Conservation (phyloP, 1,140 invertebrate species). For the Lordiphosa stackelbergi region DNA sequence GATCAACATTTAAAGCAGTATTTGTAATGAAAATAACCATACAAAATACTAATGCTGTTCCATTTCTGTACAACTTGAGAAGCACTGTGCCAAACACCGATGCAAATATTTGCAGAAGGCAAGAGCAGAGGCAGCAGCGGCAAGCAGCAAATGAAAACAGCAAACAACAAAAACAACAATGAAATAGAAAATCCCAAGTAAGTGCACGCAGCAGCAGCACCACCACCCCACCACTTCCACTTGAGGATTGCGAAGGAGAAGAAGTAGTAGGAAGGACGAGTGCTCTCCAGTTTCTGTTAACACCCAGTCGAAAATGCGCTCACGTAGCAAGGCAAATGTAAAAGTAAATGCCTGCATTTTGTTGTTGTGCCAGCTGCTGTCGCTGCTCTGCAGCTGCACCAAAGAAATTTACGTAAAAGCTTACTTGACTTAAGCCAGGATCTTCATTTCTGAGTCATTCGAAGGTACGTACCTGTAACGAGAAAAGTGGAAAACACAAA, state of each 20-base stretch:
- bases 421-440: slow-evolving; percentile 37
- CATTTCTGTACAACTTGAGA: slow-evolving; percentile 10
- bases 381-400: neutral
- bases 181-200: slow-evolving; percentile 16
- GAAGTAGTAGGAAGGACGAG: neutral
- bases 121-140: slow-evolving; percentile 1
- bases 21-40: too few species aligned
- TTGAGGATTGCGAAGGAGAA: slow-evolving; percentile 4
- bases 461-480: slow-evolving; percentile 9
- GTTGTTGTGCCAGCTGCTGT: neutral
- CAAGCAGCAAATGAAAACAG: slow-evolving; percentile 42
- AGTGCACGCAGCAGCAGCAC: slow-evolving; percentile 3
- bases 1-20: too few species aligned
- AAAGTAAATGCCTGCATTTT: slow-evolving; percentile 23
- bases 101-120: slow-evolving; percentile 40
- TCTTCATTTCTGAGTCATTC: slow-evolving; percentile 25
- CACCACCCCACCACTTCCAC: neutral
- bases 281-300: slow-evolving; percentile 28
- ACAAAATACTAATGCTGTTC: too few species aligned
- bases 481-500: slow-evolving; percentile 9
- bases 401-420: slow-evolving; percentile 36
- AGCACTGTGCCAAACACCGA: slow-evolving; percentile 18
- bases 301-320: slow-evolving; percentile 34
- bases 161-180: slow-evolving; percentile 35
- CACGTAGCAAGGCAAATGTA: slow-evolving; percentile 31